Percentiles rank a stretch among this genome's conserved stretches.
phyloP scores from a whole-genome alignment of 2,113 vertebrate species.

The Willisornis vidua region DNA sequence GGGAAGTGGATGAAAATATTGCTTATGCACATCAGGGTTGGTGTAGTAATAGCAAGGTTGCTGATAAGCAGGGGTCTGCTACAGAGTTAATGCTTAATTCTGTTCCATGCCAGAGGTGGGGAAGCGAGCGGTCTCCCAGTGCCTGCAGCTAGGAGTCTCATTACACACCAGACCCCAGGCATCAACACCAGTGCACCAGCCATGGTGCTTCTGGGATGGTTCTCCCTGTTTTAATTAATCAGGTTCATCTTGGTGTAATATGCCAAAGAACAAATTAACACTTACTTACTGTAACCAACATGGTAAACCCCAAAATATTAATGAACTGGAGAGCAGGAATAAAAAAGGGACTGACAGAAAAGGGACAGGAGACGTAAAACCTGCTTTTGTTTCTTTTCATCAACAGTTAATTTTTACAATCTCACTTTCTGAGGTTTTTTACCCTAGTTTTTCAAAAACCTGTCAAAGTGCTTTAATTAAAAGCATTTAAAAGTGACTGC shows the following conservation, averaged over 20 bases:
- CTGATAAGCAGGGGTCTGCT: constrained; percentile 88
- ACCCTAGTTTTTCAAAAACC: constrained; percentile 35
- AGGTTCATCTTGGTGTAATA: constrained; percentile 76
- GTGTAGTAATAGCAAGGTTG: constrained; percentile 85
- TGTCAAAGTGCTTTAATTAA: constrained; percentile 33
- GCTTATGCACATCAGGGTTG: constrained; percentile 93
- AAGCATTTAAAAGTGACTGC: constrained; percentile 11
- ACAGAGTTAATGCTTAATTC: constrained; percentile 81
- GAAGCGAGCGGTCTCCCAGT: constrained; percentile 71
- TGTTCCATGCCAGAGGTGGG: constrained; percentile 64
- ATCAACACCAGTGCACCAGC: constrained; percentile 69
- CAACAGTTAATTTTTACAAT: background rate
- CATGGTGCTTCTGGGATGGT: constrained; percentile 63
- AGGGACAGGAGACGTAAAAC: background rate
- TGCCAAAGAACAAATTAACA: constrained; percentile 81
- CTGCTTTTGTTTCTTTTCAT: background rate
- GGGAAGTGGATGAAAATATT: constrained; percentile 96
- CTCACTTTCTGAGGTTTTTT: background rate
- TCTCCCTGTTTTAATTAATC: constrained; percentile 81
- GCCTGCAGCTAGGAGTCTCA: constrained; percentile 84
- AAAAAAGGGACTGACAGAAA: constrained; percentile 5
- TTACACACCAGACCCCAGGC: constrained; percentile 81
- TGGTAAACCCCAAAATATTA: constrained; percentile 67
- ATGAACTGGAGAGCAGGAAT: constrained; percentile 16
- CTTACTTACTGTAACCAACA: constrained; percentile 75